A percentile compares a stretch with the other conserved stretches of the same genome.
Evolutionary conservation across 2,888 invertebrate genomes (phyloP).

Genomic region (Cryptosula pallasiana): DNA sequence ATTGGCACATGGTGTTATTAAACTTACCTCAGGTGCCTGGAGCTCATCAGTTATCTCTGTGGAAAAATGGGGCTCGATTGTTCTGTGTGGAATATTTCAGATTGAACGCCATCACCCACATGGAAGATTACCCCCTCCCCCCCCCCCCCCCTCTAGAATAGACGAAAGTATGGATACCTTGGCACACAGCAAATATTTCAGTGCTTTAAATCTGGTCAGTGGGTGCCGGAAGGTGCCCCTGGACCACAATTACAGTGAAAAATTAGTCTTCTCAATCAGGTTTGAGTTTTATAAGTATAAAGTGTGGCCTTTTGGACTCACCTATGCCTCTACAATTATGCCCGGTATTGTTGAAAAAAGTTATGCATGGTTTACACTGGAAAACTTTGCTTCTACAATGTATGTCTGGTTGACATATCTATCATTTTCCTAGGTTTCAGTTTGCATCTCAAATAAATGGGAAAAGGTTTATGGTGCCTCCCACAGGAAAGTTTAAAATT

Average conservation of each 20-base stretch:
- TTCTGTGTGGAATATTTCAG: constrained; percentile 27
- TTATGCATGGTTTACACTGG: background rate
- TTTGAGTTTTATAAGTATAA: too few species aligned
- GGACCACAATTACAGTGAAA: background rate
- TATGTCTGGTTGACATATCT: background rate
- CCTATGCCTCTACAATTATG: background rate
- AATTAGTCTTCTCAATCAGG: background rate
- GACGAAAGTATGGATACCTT: constrained; percentile 25
- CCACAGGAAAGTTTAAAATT: background rate
- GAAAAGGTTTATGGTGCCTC: background rate
- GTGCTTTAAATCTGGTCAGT: constrained; percentile 28
- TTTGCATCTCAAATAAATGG: background rate
- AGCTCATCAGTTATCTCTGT: background rate
- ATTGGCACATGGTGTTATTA: background rate
- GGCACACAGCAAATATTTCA: constrained; percentile 29
- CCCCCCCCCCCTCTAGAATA: constrained; percentile 25
- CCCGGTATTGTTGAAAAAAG: background rate
- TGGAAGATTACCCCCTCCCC: constrained; percentile 5
- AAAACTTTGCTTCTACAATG: background rate
- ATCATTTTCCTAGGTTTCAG: background rate
- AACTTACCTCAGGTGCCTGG: background rate
- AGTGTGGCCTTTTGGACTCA: background rate
- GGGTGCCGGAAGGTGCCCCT: constrained; percentile 30
- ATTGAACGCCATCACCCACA: constrained; percentile 27
- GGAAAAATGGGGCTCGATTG: constrained; percentile 28